phyloP scores from a whole-genome alignment of 53 echinoderm and acorn worm genomes.

The Henricia sp. region DNA sequence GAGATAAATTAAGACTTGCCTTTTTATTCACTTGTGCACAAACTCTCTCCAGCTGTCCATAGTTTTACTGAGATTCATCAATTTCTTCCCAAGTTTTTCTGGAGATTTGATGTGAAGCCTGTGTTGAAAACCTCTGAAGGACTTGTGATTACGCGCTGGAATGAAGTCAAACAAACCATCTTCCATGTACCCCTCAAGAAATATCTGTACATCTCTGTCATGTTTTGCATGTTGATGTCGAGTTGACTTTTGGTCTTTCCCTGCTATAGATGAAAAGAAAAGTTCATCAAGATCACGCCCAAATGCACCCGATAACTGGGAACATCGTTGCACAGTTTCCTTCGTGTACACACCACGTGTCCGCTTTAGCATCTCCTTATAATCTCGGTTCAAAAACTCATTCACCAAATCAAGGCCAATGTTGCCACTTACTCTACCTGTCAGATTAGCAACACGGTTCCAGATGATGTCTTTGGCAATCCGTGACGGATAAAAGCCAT shows the following conservation, averaged over 20 bases:
- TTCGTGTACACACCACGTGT: slow-evolving; percentile 15
- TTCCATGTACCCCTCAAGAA: slow-evolving; percentile 3
- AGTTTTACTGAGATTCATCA: neutral
- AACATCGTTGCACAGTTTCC: slow-evolving; percentile 4
- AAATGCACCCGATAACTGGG: slow-evolving; percentile 40
- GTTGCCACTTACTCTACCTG: slow-evolving; percentile 32
- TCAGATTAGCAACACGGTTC: slow-evolving; percentile 58
- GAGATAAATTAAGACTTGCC: too few relatives aligned
- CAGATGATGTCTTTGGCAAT: slow-evolving; percentile 6
- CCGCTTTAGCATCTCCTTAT: slow-evolving; percentile 32
- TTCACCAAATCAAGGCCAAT: slow-evolving; percentile 45
- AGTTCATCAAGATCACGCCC: slow-evolving; percentile 7
- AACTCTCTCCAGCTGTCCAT: neutral
- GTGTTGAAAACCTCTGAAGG: neutral
- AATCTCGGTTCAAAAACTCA: slow-evolving; percentile 29
- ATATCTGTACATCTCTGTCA: slow-evolving; percentile 11
- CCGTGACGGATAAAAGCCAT: slow-evolving; percentile 8
- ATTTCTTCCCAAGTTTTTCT: neutral
- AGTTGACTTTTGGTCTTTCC: neutral
- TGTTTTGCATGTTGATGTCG: neutral
- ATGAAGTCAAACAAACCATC: slow-evolving; percentile 50
- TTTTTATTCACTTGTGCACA: neutral
- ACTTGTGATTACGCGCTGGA: slow-evolving; percentile 18
- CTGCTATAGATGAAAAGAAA: neutral
- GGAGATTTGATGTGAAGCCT: neutral